Base-by-base conservation (phyloP, 2,797 vertebrate species). In the Artibeus lituratus region DNA sequence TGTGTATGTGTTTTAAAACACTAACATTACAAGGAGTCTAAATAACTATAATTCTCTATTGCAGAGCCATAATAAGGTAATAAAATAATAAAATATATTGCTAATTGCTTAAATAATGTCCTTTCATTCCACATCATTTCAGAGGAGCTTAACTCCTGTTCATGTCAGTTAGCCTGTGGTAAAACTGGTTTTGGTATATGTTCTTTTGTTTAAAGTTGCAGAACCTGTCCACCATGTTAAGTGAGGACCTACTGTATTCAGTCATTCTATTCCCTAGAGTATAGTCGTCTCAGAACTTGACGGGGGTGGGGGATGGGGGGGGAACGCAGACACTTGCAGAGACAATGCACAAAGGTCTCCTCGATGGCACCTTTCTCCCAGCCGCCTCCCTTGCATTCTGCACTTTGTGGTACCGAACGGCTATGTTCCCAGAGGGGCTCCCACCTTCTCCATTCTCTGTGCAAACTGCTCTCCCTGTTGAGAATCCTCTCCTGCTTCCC, bases 61-160 rank as follows among this genome's bases (percentile, higher is more conserved):
- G 55, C 3, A 57, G 24, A 10, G 19, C 9, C 12, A 57, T 72
- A 70, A 65, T 80, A 42, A 53, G 95, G 74, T 22, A 11, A 86
- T 90, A 84, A 92, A 94, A 55, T 89, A 77, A 82, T 72, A 90
- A 87, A 87, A 32, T 72, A 10, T 55, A 49, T 91, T 42, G 32
- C n/a, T 74, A 49, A 77, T 82, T 92, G 19, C 32, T 67, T 6
- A 35, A 69, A 69, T 69, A 84, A 69, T 37, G n/a, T 49, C 2
- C 10, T 65, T 67, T 69, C 65, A 47, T 51, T 67, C 44, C 26
- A 29, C 0, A 22, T 37, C 15, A 16, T 69, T 67, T 67, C 26
- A 44, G 62, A 67, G 44, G 32, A 69, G 16, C 21, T 67, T 49
- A 35, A 67, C 44, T 37, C n/a, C 65, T 83, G n/a, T 51, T 65